Conservation (phyloP, 2,797 vertebrate genomes). For the Leptodactylus fallax region DNA sequence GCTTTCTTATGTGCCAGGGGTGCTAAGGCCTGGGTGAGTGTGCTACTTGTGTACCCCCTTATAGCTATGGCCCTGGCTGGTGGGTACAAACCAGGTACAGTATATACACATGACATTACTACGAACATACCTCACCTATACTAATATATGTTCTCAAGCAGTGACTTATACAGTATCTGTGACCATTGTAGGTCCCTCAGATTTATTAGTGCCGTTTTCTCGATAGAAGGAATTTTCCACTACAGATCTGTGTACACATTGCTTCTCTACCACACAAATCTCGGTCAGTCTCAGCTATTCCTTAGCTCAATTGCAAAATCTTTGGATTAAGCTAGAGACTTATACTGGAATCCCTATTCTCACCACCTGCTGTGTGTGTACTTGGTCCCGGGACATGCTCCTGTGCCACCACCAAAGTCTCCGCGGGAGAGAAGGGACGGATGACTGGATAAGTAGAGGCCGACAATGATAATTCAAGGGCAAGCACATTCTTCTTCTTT, state of each 20-base stretch:
- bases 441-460: constrained; percentile 33
- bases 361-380: constrained; percentile 3
- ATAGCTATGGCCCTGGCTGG: not conserved
- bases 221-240: not conserved
- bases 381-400: not conserved
- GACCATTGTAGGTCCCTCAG: not conserved
- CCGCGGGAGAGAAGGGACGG: constrained; percentile 10
- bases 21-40: not conserved
- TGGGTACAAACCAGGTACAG: too few species aligned
- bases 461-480: constrained; percentile 48
- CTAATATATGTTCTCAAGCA: not conserved
- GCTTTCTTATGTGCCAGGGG: too few species aligned
- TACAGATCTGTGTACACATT: not conserved
- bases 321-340: constrained; percentile 48
- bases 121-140: not conserved
- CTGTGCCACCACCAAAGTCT: not conserved
- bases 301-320: constrained; percentile 22
- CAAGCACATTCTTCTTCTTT: constrained; percentile 11
- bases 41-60: not conserved
- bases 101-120: too few species aligned
- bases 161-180: too few species aligned
- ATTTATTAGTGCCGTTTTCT: not conserved
- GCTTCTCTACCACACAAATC: not conserved
- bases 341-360: not conserved
- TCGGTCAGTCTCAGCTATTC: constrained; percentile 7